These are phyloP conservation scores for Drosophila ironensis DNA, from an alignment of 1,140 invertebrate species.

Conservation along the genomic window DNA sequence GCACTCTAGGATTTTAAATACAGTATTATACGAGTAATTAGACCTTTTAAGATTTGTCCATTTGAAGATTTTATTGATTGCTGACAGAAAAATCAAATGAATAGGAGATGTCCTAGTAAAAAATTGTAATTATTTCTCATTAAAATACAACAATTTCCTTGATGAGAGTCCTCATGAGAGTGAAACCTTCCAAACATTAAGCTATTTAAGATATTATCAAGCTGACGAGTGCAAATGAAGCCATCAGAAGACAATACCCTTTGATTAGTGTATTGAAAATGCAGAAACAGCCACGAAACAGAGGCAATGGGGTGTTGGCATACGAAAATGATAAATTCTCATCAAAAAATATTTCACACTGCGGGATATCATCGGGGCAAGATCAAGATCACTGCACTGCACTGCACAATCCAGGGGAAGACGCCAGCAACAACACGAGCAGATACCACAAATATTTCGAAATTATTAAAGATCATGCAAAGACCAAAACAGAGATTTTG, in stretches of 20 bases:
- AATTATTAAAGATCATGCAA: slow-evolving; percentile 80
- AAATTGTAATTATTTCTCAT: background rate
- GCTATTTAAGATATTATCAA: background rate
- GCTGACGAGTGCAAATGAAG: background rate
- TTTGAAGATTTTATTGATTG: too few relatives aligned
- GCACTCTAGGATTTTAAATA: too few relatives aligned
- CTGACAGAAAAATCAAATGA: background rate
- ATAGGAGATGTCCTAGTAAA: background rate
- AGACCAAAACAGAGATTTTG: slow-evolving; percentile 45
- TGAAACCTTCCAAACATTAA: too few relatives aligned
- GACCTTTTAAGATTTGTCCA: too few relatives aligned
- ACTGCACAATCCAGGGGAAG: slow-evolving; percentile 19
- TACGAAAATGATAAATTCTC: slow-evolving; percentile 76
- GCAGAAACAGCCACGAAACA: slow-evolving; percentile 1
- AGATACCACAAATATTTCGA: slow-evolving; percentile 64
- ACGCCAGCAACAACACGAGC: slow-evolving; percentile 27
- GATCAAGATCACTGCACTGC: slow-evolving; percentile 46
- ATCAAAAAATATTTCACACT: slow-evolving; percentile 79
- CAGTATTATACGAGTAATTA: too few relatives aligned
- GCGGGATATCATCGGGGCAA: slow-evolving; percentile 68
- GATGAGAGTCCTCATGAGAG: too few relatives aligned
- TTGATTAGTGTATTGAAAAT: background rate
- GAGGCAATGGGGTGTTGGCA: slow-evolving; percentile 57
- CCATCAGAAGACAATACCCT: background rate
- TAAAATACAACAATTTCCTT: background rate